phyloP scores from a whole-genome alignment of 1,140 invertebrate genomes.

The Sarcophaga bullata region DNA sequence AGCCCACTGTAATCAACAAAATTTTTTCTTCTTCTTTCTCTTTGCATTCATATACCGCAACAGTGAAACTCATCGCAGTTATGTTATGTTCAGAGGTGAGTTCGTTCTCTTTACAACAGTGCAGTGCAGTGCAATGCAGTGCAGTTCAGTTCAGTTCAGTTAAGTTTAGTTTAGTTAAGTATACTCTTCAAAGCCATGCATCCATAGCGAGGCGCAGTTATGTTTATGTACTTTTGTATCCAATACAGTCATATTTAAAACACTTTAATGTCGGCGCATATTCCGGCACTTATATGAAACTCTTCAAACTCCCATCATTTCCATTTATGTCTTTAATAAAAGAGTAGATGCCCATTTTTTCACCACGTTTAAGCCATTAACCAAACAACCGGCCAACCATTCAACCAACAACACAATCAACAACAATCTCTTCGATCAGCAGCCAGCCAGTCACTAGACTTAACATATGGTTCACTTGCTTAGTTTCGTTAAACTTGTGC shows the following conservation, averaged over 20 bases:
- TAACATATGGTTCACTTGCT: slow-evolving; percentile 8
- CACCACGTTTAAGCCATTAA: slow-evolving; percentile 3
- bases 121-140: background rate
- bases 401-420: background rate
- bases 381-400: background rate
- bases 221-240: slow-evolving; percentile 39
- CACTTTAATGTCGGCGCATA: slow-evolving; percentile 33
- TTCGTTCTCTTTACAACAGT: background rate
- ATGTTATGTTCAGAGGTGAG: too few relatives aligned
- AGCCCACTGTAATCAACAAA: slow-evolving; percentile 14
- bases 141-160: background rate
- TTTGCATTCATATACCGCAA: background rate
- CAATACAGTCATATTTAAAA: slow-evolving; percentile 40
- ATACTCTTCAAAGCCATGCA: background rate
- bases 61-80: background rate
- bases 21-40: background rate
- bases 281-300: slow-evolving; percentile 8
- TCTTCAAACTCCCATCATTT: slow-evolving; percentile 37
- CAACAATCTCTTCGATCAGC: background rate
- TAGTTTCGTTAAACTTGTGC: slow-evolving; percentile 23
- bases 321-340: slow-evolving; percentile 35
- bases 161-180: background rate
- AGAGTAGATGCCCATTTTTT: slow-evolving; percentile 28
- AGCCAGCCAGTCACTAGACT: background rate
- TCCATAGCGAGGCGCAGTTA: background rate